These are phyloP conservation scores for Drepana arcuata DNA, from an alignment of 1,140 invertebrate genomes.

Conservation along the genomic window DNA sequence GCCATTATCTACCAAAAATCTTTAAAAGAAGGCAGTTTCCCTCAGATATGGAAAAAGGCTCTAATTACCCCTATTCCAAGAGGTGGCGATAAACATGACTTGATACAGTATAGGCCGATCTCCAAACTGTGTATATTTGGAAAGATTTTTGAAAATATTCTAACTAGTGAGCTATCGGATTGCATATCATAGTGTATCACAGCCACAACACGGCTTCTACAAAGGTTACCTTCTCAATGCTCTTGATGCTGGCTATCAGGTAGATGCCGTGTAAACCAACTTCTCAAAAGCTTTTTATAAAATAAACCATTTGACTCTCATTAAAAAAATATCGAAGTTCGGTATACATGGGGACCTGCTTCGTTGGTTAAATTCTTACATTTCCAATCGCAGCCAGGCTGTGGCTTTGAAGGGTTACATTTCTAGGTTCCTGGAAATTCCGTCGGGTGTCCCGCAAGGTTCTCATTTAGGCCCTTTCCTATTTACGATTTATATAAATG, in stretches of 20 bases:
- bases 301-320: conserved; percentile 15
- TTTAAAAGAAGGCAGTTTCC: conserved; percentile 5
- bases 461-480: no score
- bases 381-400: conserved; percentile 13
- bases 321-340: conserved; percentile 11
- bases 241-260: conserved; percentile 18
- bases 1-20: no score
- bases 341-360: conserved; percentile 19
- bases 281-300: conserved; percentile 36
- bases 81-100: no score
- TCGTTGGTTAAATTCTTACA: conserved; percentile 16
- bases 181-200: no score
- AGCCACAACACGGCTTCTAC: conserved; percentile 17
- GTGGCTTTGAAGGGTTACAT: conserved; percentile 12
- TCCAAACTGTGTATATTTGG: conserved; percentile 22
- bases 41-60: conserved; percentile 9
- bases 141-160: conserved; percentile 28
- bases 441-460: no score
- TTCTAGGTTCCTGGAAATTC: conserved; percentile 6
- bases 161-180: no score
- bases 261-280: conserved; percentile 34
- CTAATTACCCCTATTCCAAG: conserved; percentile 15
- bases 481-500: conserved; percentile 13
- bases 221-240: conserved; percentile 13
- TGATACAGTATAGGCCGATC: conserved; percentile 30